phyloP scores from a whole-genome alignment of 2,797 vertebrate genomes.

The Orestias chungarensis region DNA sequence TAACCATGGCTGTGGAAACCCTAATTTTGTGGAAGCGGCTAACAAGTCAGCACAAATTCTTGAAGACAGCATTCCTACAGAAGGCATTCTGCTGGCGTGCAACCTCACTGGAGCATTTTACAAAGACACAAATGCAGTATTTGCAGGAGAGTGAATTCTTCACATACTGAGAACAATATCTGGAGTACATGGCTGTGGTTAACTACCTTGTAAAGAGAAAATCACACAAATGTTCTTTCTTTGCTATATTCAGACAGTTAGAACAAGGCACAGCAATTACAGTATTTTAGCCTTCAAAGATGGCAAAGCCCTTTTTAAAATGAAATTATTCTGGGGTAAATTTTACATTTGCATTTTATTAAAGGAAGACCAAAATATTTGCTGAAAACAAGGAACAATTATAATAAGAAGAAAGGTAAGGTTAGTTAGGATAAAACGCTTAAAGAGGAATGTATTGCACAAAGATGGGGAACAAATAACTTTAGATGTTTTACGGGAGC shows the following conservation, averaged over 20 bases:
- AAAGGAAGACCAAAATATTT: neutral
- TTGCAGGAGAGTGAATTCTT: slow-evolving; percentile 3
- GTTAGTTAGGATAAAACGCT: slow-evolving; percentile 13
- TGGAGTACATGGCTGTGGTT: slow-evolving; percentile 1
- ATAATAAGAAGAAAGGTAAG: slow-evolving; percentile 10
- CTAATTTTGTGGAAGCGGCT: slow-evolving; percentile 53
- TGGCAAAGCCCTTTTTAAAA: slow-evolving; percentile 14
- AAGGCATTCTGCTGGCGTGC: slow-evolving; percentile 39
- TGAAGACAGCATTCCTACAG: slow-evolving; percentile 55
- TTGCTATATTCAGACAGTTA: slow-evolving; percentile 25
- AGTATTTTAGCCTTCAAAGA: slow-evolving; percentile 30
- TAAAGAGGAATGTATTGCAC: slow-evolving; percentile 35
- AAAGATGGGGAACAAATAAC: slow-evolving; percentile 8
- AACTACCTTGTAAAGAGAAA: slow-evolving; percentile 9
- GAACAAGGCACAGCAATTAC: neutral
- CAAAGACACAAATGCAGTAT: slow-evolving; percentile 12
- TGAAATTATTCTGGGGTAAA: slow-evolving; percentile 7
- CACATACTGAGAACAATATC: neutral
- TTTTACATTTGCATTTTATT: neutral
- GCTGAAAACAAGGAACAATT: slow-evolving; percentile 3
- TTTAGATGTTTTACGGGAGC: slow-evolving; percentile 40
- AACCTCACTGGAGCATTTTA: slow-evolving; percentile 31
- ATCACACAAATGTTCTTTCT: slow-evolving; percentile 8
- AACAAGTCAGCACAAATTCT: slow-evolving; percentile 52
- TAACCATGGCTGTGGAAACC: slow-evolving; percentile 45